phyloP scores from a whole-genome alignment of 1,140 invertebrate genomes.

The Ctenoplectra terminalis region DNA sequence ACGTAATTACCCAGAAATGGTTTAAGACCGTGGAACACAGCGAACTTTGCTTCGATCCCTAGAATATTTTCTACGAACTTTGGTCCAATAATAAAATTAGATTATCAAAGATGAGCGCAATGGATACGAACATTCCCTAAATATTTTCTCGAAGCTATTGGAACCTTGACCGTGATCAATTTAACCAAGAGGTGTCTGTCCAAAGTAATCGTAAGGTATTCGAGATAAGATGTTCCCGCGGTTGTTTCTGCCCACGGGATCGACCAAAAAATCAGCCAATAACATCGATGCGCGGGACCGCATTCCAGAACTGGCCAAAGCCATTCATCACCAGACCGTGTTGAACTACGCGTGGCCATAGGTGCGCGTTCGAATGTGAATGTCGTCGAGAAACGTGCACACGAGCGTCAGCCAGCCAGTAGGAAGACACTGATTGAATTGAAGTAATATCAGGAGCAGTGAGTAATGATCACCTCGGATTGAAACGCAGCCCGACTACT shows the following conservation, averaged over 20 bases:
- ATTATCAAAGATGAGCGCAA: neutral
- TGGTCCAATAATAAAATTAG: neutral
- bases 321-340: slow-evolving; percentile 75
- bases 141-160: neutral
- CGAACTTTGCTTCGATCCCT: too few species aligned
- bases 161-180: neutral
- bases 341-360: slow-evolving; percentile 49
- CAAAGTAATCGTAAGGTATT: neutral
- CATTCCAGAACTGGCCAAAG: slow-evolving; percentile 75
- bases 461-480: slow-evolving; percentile 81
- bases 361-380: slow-evolving; percentile 51
- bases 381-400: slow-evolving; percentile 43
- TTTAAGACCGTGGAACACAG: too few species aligned
- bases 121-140: neutral
- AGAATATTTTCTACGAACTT: too few species aligned
- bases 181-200: neutral
- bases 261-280: slow-evolving; percentile 70
- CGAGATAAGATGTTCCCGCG: slow-evolving; percentile 45
- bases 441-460: slow-evolving; percentile 83
- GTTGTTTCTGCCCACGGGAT: slow-evolving; percentile 43
- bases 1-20: too few species aligned
- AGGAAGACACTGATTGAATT: slow-evolving; percentile 83
- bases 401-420: slow-evolving; percentile 57
- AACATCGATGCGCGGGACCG: slow-evolving; percentile 75
- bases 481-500: slow-evolving; percentile 79